Conservation (phyloP, 2,888 invertebrate genomes). For the Marasmarcha lunaedactyla region DNA sequence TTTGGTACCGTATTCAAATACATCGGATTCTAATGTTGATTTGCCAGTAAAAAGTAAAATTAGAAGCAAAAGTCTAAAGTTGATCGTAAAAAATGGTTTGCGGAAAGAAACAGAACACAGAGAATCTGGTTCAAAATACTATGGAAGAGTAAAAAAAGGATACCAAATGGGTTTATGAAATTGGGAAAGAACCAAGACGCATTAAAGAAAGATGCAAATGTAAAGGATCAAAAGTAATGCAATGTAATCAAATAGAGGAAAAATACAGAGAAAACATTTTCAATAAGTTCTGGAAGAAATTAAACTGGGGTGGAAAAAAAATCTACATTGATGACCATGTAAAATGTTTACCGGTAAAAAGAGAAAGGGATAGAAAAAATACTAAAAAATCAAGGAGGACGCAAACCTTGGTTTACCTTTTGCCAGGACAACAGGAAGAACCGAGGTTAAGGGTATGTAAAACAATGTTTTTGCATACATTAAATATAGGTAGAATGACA, state of each 20-base stretch:
- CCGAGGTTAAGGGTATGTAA: slow-evolving; percentile 7
- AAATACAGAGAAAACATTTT: slow-evolving; percentile 4
- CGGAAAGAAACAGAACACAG: slow-evolving; percentile 9
- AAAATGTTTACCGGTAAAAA: slow-evolving; percentile 9
- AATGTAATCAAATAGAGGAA: slow-evolving; percentile 4
- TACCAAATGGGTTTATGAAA: slow-evolving; percentile 10
- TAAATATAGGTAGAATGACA: slow-evolving; percentile 10
- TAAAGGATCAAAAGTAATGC: slow-evolving; percentile 4
- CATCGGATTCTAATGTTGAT: slow-evolving; percentile 1
- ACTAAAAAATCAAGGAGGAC: slow-evolving; percentile 8
- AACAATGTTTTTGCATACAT: slow-evolving; percentile 11
- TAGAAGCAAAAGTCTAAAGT: slow-evolving; percentile 8
- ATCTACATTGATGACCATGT: neutral
- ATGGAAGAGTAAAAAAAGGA: slow-evolving; percentile 10
- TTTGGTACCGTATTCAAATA: neutral
- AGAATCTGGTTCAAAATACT: slow-evolving; percentile 8
- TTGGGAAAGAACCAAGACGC: slow-evolving; percentile 7
- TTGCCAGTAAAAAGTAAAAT: slow-evolving; percentile 6
- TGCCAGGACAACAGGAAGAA: neutral
- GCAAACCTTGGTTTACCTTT: slow-evolving; percentile 9
- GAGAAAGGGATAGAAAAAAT: slow-evolving; percentile 10
- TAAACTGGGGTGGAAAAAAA: slow-evolving; percentile 3
- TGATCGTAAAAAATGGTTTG: slow-evolving; percentile 10
- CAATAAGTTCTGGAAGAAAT: slow-evolving; percentile 8
- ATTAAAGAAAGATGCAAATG: slow-evolving; percentile 10